Base-by-base conservation (phyloP, 2,888 invertebrate species). In the Ormyrus labotus region DNA sequence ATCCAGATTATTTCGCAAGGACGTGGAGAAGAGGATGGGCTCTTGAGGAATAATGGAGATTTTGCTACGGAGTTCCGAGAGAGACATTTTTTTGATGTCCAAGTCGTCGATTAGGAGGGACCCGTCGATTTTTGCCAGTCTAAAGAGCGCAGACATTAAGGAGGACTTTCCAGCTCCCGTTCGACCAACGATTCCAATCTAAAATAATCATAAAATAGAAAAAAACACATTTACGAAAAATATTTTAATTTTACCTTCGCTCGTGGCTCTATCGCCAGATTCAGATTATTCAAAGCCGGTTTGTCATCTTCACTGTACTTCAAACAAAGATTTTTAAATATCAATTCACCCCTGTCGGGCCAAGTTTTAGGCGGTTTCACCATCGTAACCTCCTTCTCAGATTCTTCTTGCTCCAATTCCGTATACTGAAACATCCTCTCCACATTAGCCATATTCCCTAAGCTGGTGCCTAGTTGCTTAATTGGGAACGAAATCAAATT, bases 1-100 rank as follows among this genome's bases (percentile, higher is more conserved):
- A 92, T 97, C 97, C 88, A 97, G 92, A 91, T 97, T 97, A 88
- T 95, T 94, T 8, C 97, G 93, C 60, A 97, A 90, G n/a, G 95
- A 94, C 11, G 96, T 96, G 0, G 95, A 95, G 90, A 97, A 97
- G 45, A 97, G 90, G n/a, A 97, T 94, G 0, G 97, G 97, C 87
- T 97, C 97, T 92, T 98, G 98, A 0, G 98, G 98, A 87, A 98
- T 98, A 81, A 98, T 98, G 0, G 98, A 95, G 76, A 98, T 95
- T 85, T 94, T 95, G 72, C 93, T 93, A 64, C 98, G 92, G 50
- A 98, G 91, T 86, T 96, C 95, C 89, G 95, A 92, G 6, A 97
- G 92, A 0, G 95, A 95, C 55, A 97, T 92, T 10, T 92, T 91
- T 70, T 92, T 93, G 0, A 94, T 95, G 80, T 95, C 93, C 0